A percentile compares a stretch with the other conserved stretches of the same genome.
Conservation (phyloP, 2,797 vertebrate genomes). For the Fundulus diaphanus region DNA sequence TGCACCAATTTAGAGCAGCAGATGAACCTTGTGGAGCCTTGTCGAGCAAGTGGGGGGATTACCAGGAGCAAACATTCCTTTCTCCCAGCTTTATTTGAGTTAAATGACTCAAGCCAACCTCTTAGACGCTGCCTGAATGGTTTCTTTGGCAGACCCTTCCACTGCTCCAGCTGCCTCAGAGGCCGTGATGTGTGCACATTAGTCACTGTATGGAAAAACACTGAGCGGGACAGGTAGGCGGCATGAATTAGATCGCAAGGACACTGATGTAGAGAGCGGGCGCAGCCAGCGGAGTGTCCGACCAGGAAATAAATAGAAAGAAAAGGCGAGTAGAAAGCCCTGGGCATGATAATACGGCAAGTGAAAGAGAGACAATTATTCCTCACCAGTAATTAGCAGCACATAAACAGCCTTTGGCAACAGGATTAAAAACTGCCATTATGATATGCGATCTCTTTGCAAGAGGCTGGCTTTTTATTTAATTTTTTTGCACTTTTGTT, state of each 20-base stretch:
- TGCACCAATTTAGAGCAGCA: slow-evolving; percentile 78
- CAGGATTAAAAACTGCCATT: slow-evolving; percentile 71
- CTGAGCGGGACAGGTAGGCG: slow-evolving; percentile 71
- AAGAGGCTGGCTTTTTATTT: slow-evolving; percentile 41
- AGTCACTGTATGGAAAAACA: slow-evolving; percentile 74
- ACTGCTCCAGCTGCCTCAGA: slow-evolving; percentile 40
- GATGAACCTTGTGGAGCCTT: slow-evolving; percentile 78
- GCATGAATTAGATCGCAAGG: slow-evolving; percentile 70
- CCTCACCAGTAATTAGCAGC: slow-evolving; percentile 75
- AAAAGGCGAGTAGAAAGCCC: slow-evolving; percentile 47
- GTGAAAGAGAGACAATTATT: slow-evolving; percentile 69
- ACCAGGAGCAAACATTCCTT: slow-evolving; percentile 78
- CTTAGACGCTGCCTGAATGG: slow-evolving; percentile 72
- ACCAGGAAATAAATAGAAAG: slow-evolving; percentile 57
- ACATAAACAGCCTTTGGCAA: slow-evolving; percentile 76
- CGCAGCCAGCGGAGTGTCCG: slow-evolving; percentile 42
- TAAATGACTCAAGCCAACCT: slow-evolving; percentile 77
- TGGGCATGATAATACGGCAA: slow-evolving; percentile 49
- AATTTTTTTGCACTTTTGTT: no score
- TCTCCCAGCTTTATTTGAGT: slow-evolving; percentile 75
- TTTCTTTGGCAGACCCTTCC: slow-evolving; percentile 63
- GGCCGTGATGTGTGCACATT: slow-evolving; percentile 55
- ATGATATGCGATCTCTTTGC: slow-evolving; percentile 64
- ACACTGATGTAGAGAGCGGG: slow-evolving; percentile 55
- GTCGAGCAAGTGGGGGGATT: slow-evolving; percentile 77